phyloP scores from a whole-genome alignment of 2,113 vertebrate genomes.

The Bombycilla garrulus region DNA sequence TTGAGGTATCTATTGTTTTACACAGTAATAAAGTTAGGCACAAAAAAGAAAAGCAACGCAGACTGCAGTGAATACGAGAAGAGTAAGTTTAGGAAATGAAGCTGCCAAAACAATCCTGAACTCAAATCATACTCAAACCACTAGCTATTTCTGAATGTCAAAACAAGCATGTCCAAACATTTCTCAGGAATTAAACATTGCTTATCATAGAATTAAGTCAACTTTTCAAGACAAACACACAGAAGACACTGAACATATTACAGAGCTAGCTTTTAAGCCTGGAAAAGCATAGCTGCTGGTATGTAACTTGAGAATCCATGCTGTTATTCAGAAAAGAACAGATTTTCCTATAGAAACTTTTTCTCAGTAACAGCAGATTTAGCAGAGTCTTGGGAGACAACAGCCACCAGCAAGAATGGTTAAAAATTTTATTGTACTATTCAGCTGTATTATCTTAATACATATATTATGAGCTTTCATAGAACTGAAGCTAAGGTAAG shows the following conservation, averaged over 20 bases:
- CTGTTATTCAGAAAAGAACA: not conserved
- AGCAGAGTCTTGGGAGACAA: not conserved
- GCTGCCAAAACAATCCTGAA: constrained; percentile 17
- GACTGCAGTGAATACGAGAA: not conserved
- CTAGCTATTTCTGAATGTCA: not conserved
- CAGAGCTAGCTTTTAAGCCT: not conserved
- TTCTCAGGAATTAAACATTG: not conserved
- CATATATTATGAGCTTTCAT: not conserved
- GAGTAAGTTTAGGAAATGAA: constrained; percentile 5
- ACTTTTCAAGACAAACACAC: not conserved
- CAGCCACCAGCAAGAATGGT: not conserved
- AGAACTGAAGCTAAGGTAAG: not conserved
- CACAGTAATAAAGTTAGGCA: not conserved
- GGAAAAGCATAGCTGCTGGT: not conserved
- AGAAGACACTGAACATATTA: not conserved
- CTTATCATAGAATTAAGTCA: constrained; percentile 6
- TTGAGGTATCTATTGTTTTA: constrained; percentile 5
- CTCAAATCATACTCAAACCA: not conserved
- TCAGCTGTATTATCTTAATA: not conserved
- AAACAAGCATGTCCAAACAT: not conserved
- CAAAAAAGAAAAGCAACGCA: constrained; percentile 26
- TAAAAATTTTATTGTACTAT: not conserved
- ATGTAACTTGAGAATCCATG: not conserved
- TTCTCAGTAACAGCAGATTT: not conserved
- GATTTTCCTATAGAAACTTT: not conserved